phyloP scores from a whole-genome alignment of 2,797 vertebrate species.

The Crenuchus spilurus region DNA sequence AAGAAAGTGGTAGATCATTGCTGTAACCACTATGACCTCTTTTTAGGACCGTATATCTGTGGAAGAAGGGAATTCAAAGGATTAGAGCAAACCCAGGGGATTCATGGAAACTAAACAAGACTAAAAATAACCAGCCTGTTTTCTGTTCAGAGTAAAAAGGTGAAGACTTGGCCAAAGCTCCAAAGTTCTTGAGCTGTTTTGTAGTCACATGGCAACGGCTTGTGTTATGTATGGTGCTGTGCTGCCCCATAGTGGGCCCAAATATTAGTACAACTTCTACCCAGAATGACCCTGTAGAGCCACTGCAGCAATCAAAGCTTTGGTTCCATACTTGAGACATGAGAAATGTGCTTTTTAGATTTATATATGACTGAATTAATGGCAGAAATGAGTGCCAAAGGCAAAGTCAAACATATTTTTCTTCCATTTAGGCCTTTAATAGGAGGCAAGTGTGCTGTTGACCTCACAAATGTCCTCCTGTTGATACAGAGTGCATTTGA shows the following conservation, averaged over 20 bases:
- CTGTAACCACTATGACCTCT: too few species aligned
- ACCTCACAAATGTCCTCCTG: neutral
- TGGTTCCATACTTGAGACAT: neutral
- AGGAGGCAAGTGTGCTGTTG: neutral
- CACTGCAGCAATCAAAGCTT: too few species aligned
- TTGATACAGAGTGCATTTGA: neutral
- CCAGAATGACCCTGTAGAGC: too few species aligned
- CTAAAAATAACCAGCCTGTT: too few species aligned
- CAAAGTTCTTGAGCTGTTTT: neutral
- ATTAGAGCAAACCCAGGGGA: too few species aligned
- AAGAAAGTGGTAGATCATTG: too few species aligned
- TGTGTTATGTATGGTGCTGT: too few species aligned
- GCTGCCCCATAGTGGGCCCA: neutral
- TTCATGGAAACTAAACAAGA: too few species aligned
- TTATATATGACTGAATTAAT: neutral
- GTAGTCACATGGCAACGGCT: neutral
- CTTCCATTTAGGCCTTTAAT: neutral
- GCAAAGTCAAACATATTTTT: neutral
- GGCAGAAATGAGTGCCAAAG: too few species aligned
- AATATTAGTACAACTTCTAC: neutral
- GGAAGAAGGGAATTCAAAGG: too few species aligned
- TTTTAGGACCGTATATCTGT: too few species aligned
- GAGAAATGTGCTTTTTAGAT: neutral
- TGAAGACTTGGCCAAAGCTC: neutral
- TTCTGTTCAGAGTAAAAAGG: too few species aligned